phyloP scores from a whole-genome alignment of 1,140 invertebrate genomes.

The Drosophila paulistorum region DNA sequence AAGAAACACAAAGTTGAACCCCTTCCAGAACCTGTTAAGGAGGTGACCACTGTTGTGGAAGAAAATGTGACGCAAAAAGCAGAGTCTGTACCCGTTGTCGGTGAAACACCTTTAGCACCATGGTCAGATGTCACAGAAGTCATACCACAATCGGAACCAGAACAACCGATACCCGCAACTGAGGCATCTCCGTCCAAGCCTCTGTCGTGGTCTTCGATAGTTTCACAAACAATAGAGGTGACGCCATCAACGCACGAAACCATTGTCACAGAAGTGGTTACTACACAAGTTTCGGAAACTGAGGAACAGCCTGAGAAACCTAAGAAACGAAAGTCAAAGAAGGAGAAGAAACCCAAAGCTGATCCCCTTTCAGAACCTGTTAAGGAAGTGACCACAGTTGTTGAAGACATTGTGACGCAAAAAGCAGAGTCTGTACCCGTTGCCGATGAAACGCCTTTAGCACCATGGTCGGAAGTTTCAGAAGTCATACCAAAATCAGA shows the following conservation, averaged over 20 bases:
- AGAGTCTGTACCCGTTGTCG: too few species aligned
- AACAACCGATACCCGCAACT: too few species aligned
- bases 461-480: neutral
- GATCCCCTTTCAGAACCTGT: slow-evolving; percentile 13
- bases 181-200: neutral
- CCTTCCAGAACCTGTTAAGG: too few species aligned
- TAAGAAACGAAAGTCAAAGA: slow-evolving; percentile 30
- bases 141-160: too few species aligned
- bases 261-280: neutral
- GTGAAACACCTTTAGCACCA: too few species aligned
- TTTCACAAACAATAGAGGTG: neutral
- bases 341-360: slow-evolving; percentile 29
- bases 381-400: neutral
- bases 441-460: neutral
- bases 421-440: neutral
- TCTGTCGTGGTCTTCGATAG: neutral
- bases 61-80: too few species aligned
- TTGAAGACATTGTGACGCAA: neutral
- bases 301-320: neutral
- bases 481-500: too few species aligned
- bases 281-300: neutral
- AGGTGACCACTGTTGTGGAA: too few species aligned
- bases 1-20: slow-evolving; percentile 14
- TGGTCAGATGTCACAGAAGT: too few species aligned
- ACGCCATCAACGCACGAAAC: neutral